Conservation (phyloP, 2,888 invertebrate species). For the Philereme vetulata region DNA sequence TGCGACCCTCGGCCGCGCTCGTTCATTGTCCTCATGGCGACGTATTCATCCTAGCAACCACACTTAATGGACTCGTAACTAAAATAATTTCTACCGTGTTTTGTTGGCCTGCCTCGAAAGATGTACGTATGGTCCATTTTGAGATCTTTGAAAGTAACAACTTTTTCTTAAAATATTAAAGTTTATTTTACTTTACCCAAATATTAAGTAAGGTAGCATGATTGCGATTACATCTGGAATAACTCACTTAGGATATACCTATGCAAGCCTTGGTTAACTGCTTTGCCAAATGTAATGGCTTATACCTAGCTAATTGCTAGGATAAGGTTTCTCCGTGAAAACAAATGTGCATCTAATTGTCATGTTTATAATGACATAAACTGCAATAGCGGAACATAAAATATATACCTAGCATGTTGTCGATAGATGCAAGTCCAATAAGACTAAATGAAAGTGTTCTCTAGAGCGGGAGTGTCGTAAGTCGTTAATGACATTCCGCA, state of each 20-base stretch:
- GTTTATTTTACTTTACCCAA: too few relatives aligned
- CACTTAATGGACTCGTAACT: conserved; percentile 18
- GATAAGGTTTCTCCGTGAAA: too few relatives aligned
- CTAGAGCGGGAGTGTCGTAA: conserved; percentile 63
- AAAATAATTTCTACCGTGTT: conserved; percentile 34
- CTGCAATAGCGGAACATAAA: conserved; percentile 2
- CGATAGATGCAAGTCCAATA: conserved; percentile 36
- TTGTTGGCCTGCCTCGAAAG: conserved; percentile 5
- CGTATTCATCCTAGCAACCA: conserved; percentile 32
- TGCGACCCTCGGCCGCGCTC: conserved; percentile 50
- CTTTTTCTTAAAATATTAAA: too few relatives aligned
- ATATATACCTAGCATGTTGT: conserved; percentile 5
- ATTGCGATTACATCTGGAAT: too few relatives aligned
- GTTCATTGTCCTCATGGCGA: conserved; percentile 52
- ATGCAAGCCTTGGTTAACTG: too few relatives aligned
- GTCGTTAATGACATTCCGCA: conserved; percentile 76
- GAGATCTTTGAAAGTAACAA: too few relatives aligned
- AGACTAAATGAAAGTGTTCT: conserved; percentile 51
- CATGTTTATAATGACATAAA: conserved; percentile 10
- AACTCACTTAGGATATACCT: too few relatives aligned
- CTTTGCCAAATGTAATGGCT: too few relatives aligned
- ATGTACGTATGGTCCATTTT: background rate
- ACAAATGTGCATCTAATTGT: conserved; percentile 1
- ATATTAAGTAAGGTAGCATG: too few relatives aligned
- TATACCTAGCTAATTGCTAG: too few relatives aligned